These are phyloP conservation scores for Atractosteus spatula DNA, from an alignment of 2,113 vertebrate genomes.

Conservation along the genomic window DNA sequence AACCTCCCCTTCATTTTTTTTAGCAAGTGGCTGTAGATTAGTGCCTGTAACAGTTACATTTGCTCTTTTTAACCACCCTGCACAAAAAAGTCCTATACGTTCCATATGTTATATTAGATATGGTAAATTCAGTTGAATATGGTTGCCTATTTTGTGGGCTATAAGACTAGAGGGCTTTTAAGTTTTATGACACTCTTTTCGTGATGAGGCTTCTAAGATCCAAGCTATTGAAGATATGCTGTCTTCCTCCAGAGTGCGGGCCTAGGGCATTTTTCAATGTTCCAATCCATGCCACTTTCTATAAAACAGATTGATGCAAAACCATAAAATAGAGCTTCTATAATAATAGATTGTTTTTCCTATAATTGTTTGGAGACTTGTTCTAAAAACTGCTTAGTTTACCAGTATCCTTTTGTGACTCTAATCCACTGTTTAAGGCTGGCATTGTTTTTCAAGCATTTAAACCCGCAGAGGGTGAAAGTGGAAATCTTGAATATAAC, in stretches of 20 bases:
- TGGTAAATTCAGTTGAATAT: too few relatives aligned
- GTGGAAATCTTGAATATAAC: too few relatives aligned
- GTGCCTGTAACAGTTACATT: neutral
- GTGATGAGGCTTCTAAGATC: slow-evolving; percentile 21
- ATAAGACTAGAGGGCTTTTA: neutral
- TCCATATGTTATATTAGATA: too few relatives aligned
- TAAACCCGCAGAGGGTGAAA: too few relatives aligned
- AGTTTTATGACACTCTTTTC: slow-evolving; percentile 4
- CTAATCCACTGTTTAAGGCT: neutral
- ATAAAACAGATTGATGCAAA: slow-evolving; percentile 43
- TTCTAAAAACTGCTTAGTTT: slow-evolving; percentile 34
- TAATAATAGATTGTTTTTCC: slow-evolving; percentile 41
- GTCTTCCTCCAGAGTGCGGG: slow-evolving; percentile 3
- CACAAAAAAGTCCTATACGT: too few relatives aligned
- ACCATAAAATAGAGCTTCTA: slow-evolving; percentile 39
- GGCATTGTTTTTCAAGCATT: too few relatives aligned
- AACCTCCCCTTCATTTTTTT: neutral
- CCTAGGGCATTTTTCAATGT: slow-evolving; percentile 14
- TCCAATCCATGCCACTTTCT: slow-evolving; percentile 32
- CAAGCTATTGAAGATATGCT: slow-evolving; percentile 8
- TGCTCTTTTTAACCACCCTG: too few relatives aligned
- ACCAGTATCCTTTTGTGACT: slow-evolving; percentile 20
- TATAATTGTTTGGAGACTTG: slow-evolving; percentile 47
- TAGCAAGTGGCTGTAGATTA: neutral
- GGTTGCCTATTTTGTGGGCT: neutral